Percentiles rank a stretch among this genome's conserved stretches.
Evolutionary conservation across 2,113 vertebrate species (phyloP).

Genomic region (Odocoileus virginianus): DNA sequence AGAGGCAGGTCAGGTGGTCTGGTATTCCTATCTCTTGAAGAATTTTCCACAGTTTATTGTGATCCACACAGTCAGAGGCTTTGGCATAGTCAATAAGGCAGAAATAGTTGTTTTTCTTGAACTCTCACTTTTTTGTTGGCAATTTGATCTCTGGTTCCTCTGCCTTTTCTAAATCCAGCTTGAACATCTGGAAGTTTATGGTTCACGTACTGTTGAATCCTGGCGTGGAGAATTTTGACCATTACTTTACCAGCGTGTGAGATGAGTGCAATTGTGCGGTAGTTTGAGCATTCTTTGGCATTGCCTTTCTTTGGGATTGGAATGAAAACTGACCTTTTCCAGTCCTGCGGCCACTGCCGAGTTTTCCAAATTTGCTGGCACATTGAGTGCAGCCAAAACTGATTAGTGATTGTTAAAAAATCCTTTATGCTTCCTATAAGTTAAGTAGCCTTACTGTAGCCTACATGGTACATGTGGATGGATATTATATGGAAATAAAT

Average conservation of each 20-base stretch:
- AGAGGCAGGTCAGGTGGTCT: not conserved
- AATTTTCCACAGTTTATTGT: not conserved
- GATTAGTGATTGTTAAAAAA: not conserved
- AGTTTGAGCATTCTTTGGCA: not conserved
- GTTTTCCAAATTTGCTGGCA: not conserved
- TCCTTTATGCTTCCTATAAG: not conserved
- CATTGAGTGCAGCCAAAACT: not conserved
- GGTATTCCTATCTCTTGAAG: not conserved
- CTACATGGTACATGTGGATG: not conserved
- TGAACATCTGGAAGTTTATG: not conserved
- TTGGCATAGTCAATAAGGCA: not conserved
- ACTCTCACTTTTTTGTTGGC: accelerated
- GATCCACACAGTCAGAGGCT: not conserved
- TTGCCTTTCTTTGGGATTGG: not conserved
- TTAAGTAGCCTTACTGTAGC: not conserved
- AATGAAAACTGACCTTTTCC: not conserved
- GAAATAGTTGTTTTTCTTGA: not conserved
- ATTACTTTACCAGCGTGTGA: not conserved
- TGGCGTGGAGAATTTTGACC: not conserved
- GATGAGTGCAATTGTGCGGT: accelerated
- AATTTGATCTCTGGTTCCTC: not conserved
- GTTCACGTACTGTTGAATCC: not conserved
- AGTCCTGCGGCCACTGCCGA: not conserved
- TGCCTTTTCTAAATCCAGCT: not conserved
- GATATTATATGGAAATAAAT: not conserved